Base-by-base conservation (phyloP, 1,140 invertebrate species). In the Lanistes nyassanus region DNA sequence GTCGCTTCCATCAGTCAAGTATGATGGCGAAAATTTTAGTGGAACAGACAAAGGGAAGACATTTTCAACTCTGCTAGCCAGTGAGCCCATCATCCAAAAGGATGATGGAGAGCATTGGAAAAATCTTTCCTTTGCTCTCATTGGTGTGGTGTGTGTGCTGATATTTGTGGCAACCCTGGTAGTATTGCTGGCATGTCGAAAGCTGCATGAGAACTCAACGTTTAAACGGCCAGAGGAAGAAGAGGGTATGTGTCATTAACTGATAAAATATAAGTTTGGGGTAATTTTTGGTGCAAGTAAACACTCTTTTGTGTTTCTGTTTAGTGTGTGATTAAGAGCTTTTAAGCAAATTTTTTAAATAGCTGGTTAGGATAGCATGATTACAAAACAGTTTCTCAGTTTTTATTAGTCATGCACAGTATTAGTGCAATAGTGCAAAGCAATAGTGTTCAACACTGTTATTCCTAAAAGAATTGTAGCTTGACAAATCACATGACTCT, bases 71-170 rank as follows among this genome's bases (percentile, higher is more conserved):
- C 36, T 67, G 65, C 65, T 67, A n/a, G 21, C 36, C 26, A 56
- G 72, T 31, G 60, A 51, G 34, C 56, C 76, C 23, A 68, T 77
- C 21, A 72, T 79, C 9, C 56, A 75, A 51, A 81, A 79, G 36
- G 78, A 79, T n/a, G 80, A 78, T 42, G 62, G 76, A 39, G 66
- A 79, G 37, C 79, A 81, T 55, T 81, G 80, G 80, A 79, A 78
- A 53, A 76, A 79, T 7, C 65, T 81, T 31, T 75, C 80, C 9
- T 79, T 81, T 79, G 80, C 80, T 29, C 66, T 81, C n/a, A 81
- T 81, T 75, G 80, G 78, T 13, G 73, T 81, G 9, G 70, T 81
- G 39, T 79, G 80, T 74, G 73, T 79, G 6, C 37, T 81, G 37
- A 79, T 81, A 42, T 65, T 79, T 42, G 74, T 79, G 36, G 78